Conservation (phyloP, 1,140 invertebrate species). For the Formica selysi region DNA sequence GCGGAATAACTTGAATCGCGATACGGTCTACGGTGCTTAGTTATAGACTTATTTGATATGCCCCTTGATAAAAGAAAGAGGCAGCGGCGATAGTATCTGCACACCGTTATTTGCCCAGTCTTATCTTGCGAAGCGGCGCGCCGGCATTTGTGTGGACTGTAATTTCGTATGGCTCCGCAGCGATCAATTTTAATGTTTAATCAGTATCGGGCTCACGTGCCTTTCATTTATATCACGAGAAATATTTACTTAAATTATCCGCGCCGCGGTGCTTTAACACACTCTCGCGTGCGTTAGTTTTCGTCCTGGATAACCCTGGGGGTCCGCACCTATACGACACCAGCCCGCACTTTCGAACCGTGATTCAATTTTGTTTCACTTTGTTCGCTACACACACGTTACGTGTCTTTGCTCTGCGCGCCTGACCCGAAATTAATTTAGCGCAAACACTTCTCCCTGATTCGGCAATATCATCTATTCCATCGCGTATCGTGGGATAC, state of each 20-base stretch:
- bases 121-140: constrained; percentile 69
- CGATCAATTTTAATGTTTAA: constrained; percentile 77
- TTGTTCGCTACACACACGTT: constrained; percentile 61
- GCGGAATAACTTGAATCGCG: constrained; percentile 21
- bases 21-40: constrained; percentile 67
- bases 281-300: constrained; percentile 50
- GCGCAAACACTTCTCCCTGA: constrained; percentile 48
- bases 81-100: constrained; percentile 73
- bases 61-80: constrained; percentile 74
- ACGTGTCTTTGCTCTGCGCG: constrained; percentile 52
- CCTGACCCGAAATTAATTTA: constrained; percentile 65
- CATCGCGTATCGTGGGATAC: constrained; percentile 13
- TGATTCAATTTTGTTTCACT: constrained; percentile 66
- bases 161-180: constrained; percentile 68
- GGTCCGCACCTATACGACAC: background rate
- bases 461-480: constrained; percentile 52
- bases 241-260: constrained; percentile 76
- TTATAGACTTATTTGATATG: constrained; percentile 77
- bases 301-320: background rate
- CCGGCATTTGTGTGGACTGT: constrained; percentile 64
- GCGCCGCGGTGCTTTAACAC: constrained; percentile 64
- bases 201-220: constrained; percentile 66
- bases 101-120: constrained; percentile 74
- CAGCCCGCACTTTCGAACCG: constrained; percentile 58
- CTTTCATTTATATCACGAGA: constrained; percentile 66